Evolutionary conservation across 2,113 vertebrate genomes (phyloP).

Genomic region (Xerus inauris): DNA sequence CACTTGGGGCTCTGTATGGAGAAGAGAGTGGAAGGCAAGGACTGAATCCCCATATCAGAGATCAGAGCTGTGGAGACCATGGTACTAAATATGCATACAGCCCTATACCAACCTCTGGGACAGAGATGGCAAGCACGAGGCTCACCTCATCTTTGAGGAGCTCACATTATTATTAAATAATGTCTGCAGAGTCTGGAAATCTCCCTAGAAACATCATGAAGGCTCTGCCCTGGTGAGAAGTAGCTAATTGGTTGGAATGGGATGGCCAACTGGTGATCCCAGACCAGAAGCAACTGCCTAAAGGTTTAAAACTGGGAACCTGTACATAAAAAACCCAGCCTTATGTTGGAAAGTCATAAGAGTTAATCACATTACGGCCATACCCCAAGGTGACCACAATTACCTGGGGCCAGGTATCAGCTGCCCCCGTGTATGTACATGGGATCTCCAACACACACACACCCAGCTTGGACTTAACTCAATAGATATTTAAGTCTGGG

Average conservation of each 20-base stretch:
- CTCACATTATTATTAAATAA: not conserved
- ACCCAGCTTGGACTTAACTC: not conserved
- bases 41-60: not conserved
- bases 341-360: not conserved
- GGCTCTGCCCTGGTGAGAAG: not conserved
- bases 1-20: rapidly evolving
- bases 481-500: not conserved
- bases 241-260: not conserved
- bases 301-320: not conserved
- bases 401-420: not conserved
- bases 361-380: not conserved
- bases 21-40: not conserved
- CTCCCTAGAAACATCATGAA: not conserved
- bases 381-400: not conserved
- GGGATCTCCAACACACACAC: not conserved
- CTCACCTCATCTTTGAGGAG: not conserved
- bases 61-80: not conserved
- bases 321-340: not conserved
- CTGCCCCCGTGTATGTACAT: rapidly evolving
- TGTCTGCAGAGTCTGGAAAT: not conserved
- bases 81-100: not conserved
- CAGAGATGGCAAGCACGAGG: rapidly evolving
- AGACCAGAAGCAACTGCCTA: not conserved
- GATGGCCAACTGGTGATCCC: not conserved
- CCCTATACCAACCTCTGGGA: not conserved